Base-by-base conservation (phyloP, 2,888 invertebrate genomes). In the Drosophila ezoana region DNA sequence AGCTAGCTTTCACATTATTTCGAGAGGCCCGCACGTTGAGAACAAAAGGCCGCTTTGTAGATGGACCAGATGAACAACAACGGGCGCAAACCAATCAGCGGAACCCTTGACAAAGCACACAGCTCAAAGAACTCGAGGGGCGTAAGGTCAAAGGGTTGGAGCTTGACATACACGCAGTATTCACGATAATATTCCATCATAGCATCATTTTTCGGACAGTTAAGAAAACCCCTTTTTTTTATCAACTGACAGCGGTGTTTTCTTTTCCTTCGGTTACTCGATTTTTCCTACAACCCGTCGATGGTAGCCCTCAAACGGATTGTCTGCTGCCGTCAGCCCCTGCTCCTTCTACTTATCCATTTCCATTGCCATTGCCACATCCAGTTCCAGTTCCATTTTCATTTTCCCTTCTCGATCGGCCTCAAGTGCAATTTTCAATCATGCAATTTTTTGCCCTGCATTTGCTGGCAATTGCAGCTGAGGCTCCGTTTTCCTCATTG, bases 401-500 rank as follows among this genome's bases (percentile, higher is more conserved):
- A 40, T 10, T 14, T 40, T 13, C 41, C 41, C 41, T 20, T 37
- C 5, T 67, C 64, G 66, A 66, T 68, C 80, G 76, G 79, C 74
- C 77, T 76, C 85, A 78, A 90, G 79, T 90, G 89, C 87, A 90
- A 86, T 85, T 79, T 79, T 74, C 78, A 87, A 89, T 80, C 79
- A 75, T 75, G 74, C 79, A 76, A 79, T 80, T 76, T 85, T 71
- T 75, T 73, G 52, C 44, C 58, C 64, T 53, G 64, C 69, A 58
- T 71, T 74, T 73, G 58, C 57, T 54, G 54, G 65, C 72, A 76
- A 71, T 72, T 77, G 76, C 72, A 84, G 76, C 85, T 82, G 87
- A 81, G 84, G 57, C 76, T 72, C 41, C 68, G 57, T 57, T 57
- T 54, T 66, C 38, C 59, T 48, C 62, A 67, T 79, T 79, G 74